Conservation (phyloP, 2,888 invertebrate species). For the Spilosoma lubricipeda region DNA sequence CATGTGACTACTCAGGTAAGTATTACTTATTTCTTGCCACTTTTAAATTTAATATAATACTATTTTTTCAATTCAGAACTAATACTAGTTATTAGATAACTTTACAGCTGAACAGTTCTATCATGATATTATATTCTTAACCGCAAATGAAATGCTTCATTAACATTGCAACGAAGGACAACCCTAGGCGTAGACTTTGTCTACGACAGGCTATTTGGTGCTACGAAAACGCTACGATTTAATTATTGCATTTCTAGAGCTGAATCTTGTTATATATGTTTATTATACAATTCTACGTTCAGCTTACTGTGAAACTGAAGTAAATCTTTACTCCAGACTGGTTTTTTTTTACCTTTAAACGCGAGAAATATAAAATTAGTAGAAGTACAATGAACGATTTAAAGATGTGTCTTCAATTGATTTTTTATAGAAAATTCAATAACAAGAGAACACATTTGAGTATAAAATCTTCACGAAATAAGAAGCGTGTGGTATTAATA, state of each 20-base stretch:
- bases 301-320: slow-evolving; percentile 12
- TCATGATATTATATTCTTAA: background rate
- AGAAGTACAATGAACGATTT: background rate
- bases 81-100: background rate
- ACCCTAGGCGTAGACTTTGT: slow-evolving; percentile 45
- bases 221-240: slow-evolving; percentile 56
- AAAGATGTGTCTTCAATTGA: background rate
- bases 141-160: background rate
- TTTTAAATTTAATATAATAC: too few relatives aligned
- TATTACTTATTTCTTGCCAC: too few relatives aligned
- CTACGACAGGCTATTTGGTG: slow-evolving; percentile 53
- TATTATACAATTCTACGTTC: slow-evolving; percentile 15
- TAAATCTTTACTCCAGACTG: slow-evolving; percentile 3
- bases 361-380: background rate
- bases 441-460: too few relatives aligned
- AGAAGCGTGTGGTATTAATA: too few relatives aligned
- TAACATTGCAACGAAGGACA: background rate
- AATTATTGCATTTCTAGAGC: slow-evolving; percentile 51
- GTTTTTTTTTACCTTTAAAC: slow-evolving; percentile 17
- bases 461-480: too few relatives aligned
- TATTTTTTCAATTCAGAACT: too few relatives aligned
- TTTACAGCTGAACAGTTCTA: background rate
- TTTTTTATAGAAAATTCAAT: background rate
- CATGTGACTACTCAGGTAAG: too few relatives aligned
- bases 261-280: slow-evolving; percentile 35